Conservation (phyloP, 2,797 vertebrate genomes). For the Squalus acanthias region DNA sequence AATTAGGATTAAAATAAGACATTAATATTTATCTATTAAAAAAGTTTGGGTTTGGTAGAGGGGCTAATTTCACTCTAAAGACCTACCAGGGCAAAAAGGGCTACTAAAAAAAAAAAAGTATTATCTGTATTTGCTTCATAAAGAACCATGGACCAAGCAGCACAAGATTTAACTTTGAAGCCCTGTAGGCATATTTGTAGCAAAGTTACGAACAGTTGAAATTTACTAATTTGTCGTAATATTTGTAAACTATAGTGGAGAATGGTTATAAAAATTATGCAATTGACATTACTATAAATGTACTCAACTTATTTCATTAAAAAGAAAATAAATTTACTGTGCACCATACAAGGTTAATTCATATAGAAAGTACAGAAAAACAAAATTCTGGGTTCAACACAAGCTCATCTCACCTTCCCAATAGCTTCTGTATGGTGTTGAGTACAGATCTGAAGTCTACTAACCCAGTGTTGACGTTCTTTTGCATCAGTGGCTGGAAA, state of each 20-base stretch:
- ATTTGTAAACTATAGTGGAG: background rate
- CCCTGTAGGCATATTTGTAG: background rate
- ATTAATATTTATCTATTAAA: background rate
- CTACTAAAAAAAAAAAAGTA: background rate
- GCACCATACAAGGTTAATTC: background rate
- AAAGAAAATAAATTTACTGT: background rate
- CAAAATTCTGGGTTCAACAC: background rate
- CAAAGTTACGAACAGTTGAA: background rate
- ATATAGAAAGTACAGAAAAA: background rate
- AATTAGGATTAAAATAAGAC: background rate
- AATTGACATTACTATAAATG: background rate
- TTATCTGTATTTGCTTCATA: background rate
- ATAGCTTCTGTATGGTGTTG: constrained; percentile 98
- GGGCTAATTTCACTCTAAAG: background rate
- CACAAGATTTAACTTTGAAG: background rate
- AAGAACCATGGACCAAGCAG: background rate
- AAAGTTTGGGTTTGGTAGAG: background rate
- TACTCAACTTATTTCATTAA: background rate
- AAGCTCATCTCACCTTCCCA: constrained; percentile 74
- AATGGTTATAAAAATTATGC: background rate
- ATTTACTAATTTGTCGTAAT: background rate
- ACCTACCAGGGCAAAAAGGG: background rate
- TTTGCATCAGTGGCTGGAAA: constrained; percentile 84
- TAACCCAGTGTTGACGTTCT: constrained; percentile 97
- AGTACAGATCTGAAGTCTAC: constrained; percentile 91